A percentile compares a stretch with the other conserved stretches of the same genome.
Evolutionary conservation across 2,113 vertebrate genomes (phyloP).

Genomic region (Plectropomus leopardus): DNA sequence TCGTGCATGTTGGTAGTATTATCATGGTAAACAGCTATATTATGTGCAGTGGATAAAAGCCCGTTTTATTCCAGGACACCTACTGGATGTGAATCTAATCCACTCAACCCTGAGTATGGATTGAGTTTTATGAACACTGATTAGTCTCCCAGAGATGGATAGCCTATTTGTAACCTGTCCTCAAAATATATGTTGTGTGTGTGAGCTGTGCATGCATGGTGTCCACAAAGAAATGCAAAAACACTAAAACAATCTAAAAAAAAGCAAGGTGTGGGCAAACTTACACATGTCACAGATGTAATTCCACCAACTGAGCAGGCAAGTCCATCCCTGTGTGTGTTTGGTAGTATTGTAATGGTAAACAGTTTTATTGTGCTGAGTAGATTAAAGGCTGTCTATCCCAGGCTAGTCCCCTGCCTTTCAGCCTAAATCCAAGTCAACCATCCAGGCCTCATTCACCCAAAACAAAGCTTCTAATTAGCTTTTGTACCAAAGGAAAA

Average conservation of each 20-base stretch:
- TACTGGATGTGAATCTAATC: constrained; percentile 56
- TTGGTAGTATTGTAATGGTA: constrained; percentile 25
- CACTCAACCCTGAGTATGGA: constrained; percentile 43
- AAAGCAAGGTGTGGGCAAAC: background rate
- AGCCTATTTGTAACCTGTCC: too few species aligned
- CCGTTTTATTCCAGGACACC: constrained; percentile 25
- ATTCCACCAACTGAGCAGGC: constrained; percentile 19
- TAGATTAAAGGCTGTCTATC: constrained; percentile 43
- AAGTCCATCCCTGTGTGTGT: constrained; percentile 21
- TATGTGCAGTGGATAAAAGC: constrained; percentile 56
- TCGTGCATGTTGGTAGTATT: constrained; percentile 44
- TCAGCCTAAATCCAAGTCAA: constrained; percentile 4
- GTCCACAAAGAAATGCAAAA: background rate
- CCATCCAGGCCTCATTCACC: background rate
- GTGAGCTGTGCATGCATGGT: background rate
- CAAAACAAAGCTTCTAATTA: background rate
- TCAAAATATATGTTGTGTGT: background rate
- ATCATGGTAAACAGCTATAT: constrained; percentile 61
- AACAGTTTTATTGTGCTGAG: constrained; percentile 37
- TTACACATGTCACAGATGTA: constrained; percentile 7
- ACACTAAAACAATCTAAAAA: background rate
- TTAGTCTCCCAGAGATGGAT: constrained; percentile 16
- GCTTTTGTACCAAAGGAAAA: background rate
- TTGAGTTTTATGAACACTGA: constrained; percentile 40
- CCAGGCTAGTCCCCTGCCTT: background rate